phyloP scores from a whole-genome alignment of 1,140 invertebrate species.

The Drosophila quadrilineata region DNA sequence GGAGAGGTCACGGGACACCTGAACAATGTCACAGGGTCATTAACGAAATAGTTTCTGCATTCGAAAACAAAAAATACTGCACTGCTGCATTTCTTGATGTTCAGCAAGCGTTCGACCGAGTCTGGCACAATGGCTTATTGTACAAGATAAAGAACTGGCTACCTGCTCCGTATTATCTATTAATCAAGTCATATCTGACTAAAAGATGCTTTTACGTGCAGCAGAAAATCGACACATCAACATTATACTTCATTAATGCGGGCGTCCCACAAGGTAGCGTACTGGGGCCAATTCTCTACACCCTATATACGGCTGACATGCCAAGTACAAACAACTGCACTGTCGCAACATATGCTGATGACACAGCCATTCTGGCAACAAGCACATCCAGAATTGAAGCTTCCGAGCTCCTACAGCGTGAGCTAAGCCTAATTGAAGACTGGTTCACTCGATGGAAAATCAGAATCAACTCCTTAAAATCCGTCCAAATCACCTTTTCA shows the following conservation, averaged over 20 bases:
- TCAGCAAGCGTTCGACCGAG: too few species aligned
- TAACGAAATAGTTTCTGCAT: slow-evolving; percentile 30
- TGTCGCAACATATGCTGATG: too few species aligned
- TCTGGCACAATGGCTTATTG: slow-evolving; percentile 75
- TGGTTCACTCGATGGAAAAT: too few species aligned
- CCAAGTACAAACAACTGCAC: too few species aligned
- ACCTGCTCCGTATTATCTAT: slow-evolving; percentile 34
- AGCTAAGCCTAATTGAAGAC: too few species aligned
- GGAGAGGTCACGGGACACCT: slow-evolving; percentile 46
- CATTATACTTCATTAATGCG: too few species aligned
- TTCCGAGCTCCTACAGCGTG: too few species aligned
- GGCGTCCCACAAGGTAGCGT: too few species aligned
- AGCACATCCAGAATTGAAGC: too few species aligned
- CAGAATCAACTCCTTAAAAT: too few species aligned
- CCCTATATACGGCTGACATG: not conserved
- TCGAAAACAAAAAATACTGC: slow-evolving; percentile 64
- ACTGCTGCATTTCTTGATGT: slow-evolving; percentile 62
- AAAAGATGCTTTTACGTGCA: slow-evolving; percentile 51
- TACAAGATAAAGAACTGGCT: slow-evolving; percentile 50
- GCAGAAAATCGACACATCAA: slow-evolving; percentile 19
- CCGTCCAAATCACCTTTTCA: too few species aligned
- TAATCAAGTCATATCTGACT: slow-evolving; percentile 47
- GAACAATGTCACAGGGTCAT: slow-evolving; percentile 53
- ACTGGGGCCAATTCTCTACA: not conserved
- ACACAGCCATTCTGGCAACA: not conserved